phyloP scores from a whole-genome alignment of 2,888 invertebrate genomes.

The Troides helena region DNA sequence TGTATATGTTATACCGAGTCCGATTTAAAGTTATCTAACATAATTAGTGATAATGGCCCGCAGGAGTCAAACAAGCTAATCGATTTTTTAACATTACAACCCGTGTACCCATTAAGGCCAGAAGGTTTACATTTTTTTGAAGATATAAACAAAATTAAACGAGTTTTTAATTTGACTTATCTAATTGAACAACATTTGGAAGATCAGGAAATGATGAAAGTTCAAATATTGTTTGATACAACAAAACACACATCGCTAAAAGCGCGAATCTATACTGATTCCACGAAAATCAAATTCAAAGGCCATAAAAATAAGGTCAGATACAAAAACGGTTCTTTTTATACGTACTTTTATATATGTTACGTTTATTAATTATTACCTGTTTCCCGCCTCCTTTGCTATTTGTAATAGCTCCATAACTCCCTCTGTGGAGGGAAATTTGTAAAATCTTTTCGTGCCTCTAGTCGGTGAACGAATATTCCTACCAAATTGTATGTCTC shows the following conservation, averaged over 20 bases:
- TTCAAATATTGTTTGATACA: slow-evolving; percentile 70
- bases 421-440: no score
- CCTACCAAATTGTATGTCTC: no score
- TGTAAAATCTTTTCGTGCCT: no score
- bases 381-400: no score
- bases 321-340: background rate
- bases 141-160: slow-evolving; percentile 70
- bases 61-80: slow-evolving; percentile 54
- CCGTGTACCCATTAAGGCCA: slow-evolving; percentile 56
- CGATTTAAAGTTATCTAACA: slow-evolving; percentile 57
- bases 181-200: slow-evolving; percentile 61
- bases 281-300: slow-evolving; percentile 65
- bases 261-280: slow-evolving; percentile 63
- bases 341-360: no score
- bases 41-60: slow-evolving; percentile 48
- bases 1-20: slow-evolving; percentile 63
- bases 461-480: no score
- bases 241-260: slow-evolving; percentile 64
- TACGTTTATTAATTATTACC: no score
- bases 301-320: slow-evolving; percentile 71
- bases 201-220: slow-evolving; percentile 69
- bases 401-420: no score
- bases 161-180: slow-evolving; percentile 64
- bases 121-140: slow-evolving; percentile 64
- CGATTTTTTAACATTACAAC: slow-evolving; percentile 63